These are phyloP conservation scores for Pseudomyrmex pallidus DNA, from an alignment of 1,140 invertebrate species.

Conservation along the genomic window DNA sequence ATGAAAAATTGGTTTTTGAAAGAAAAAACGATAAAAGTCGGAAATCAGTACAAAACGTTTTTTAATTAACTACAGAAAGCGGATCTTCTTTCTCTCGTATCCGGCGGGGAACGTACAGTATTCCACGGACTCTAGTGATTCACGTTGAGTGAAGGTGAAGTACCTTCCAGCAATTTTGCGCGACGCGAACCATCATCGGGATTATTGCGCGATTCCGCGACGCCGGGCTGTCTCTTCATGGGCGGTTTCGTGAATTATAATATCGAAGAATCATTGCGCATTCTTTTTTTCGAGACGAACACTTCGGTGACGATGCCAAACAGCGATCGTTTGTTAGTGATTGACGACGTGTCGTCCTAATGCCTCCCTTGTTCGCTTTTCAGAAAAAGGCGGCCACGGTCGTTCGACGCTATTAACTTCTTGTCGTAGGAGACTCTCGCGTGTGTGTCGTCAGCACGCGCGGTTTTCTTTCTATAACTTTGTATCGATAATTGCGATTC, in stretches of 20 bases:
- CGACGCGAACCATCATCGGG: neutral
- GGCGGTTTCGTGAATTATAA: slow-evolving; percentile 28
- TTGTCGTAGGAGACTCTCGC: neutral
- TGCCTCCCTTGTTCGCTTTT: neutral
- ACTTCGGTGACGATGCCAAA: slow-evolving; percentile 4
- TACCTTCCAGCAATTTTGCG: slow-evolving; percentile 55
- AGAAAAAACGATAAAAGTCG: neutral
- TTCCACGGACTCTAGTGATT: slow-evolving; percentile 43
- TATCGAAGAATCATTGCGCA: slow-evolving; percentile 28
- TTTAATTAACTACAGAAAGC: neutral
- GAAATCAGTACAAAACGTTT: too few species aligned
- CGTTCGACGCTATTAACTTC: slow-evolving; percentile 18
- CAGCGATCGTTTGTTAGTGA: slow-evolving; percentile 30
- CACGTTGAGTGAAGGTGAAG: slow-evolving; percentile 59
- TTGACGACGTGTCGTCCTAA: slow-evolving; percentile 24
- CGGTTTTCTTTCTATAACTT: slow-evolving; percentile 34
- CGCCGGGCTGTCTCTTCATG: slow-evolving; percentile 31
- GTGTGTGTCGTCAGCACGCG: neutral
- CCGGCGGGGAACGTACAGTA: slow-evolving; percentile 3
- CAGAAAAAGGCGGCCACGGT: slow-evolving; percentile 41
- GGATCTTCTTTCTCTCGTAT: neutral
- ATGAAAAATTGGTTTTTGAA: neutral
- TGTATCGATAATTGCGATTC: neutral
- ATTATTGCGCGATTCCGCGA: slow-evolving; percentile 53
- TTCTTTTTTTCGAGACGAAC: slow-evolving; percentile 31